Percentiles rank a stretch among this genome's conserved stretches.
phyloP scores from a whole-genome alignment of 2,888 invertebrate genomes.

The Ryuthela nishihirai region DNA sequence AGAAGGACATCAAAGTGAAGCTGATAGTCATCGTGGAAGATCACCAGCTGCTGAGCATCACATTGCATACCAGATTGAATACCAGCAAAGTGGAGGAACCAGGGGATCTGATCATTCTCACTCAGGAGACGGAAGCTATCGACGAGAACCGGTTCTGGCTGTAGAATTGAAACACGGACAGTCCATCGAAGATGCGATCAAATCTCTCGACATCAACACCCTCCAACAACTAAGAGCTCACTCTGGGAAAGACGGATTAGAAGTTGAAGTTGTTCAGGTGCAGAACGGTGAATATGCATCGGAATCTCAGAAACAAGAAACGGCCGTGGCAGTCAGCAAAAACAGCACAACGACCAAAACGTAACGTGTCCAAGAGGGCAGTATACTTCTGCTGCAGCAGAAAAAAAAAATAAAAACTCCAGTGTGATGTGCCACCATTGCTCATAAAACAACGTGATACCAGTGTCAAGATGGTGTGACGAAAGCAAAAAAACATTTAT shows the following conservation, averaged over 20 bases:
- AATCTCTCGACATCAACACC: slow-evolving; percentile 22
- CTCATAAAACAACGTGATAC: no score
- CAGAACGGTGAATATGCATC: slow-evolving; percentile 24
- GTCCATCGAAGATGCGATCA: slow-evolving; percentile 29
- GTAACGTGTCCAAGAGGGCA: no score
- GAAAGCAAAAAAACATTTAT: no score
- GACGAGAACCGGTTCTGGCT: slow-evolving; percentile 28
- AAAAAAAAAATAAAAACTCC: no score
- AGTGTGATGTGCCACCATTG: no score
- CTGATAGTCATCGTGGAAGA: no score
- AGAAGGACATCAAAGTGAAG: not conserved
- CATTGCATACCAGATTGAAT: not conserved
- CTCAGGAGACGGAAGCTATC: slow-evolving; percentile 13
- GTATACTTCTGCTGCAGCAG: no score
- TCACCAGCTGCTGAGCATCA: no score
- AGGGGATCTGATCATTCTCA: slow-evolving; percentile 12
- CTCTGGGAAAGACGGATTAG: slow-evolving; percentile 28
- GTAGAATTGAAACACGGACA: slow-evolving; percentile 28
- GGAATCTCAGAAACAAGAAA: slow-evolving; percentile 29
- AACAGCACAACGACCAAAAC: slow-evolving; percentile 5
- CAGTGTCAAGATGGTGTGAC: no score
- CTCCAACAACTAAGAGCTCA: slow-evolving; percentile 20
- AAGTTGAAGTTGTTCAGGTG: slow-evolving; percentile 32
- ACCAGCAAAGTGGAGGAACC: no score
- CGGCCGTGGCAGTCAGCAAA: slow-evolving; percentile 12